Conservation (phyloP, 1,140 invertebrate genomes). For the Bombus pyrosoma region DNA sequence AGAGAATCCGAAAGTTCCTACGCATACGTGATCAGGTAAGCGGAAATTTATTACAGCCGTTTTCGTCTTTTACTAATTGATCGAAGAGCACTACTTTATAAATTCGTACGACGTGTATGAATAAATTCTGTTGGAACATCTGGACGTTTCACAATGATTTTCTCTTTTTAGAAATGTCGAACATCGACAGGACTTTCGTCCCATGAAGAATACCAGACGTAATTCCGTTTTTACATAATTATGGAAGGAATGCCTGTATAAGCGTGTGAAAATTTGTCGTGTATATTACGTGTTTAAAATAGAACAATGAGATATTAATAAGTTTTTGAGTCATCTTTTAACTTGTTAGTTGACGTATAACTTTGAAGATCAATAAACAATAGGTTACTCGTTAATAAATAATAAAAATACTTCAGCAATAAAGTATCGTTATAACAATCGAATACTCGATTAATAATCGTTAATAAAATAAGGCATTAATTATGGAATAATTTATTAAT, state of each 20-base stretch:
- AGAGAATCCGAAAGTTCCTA: constrained; percentile 16
- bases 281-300: not conserved
- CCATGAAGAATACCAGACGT: not conserved
- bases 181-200: constrained; percentile 5
- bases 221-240: not conserved
- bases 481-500: no score
- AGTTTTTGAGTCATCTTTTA: not conserved
- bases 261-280: not conserved
- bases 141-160: constrained; percentile 17
- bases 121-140: not conserved
- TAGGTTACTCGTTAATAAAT: not conserved
- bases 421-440: no score
- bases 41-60: not conserved
- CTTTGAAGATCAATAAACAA: not conserved
- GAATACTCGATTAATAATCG: not conserved
- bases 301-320: not conserved
- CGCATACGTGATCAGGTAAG: not conserved
- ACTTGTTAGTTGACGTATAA: not conserved
- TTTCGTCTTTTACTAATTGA: not conserved
- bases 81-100: constrained; percentile 2
- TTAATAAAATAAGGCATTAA: no score
- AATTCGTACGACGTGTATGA: not conserved
- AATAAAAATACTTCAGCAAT: not conserved
- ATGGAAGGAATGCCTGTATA: not conserved
- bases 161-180: constrained; percentile 36